Evolutionary conservation across 2,888 invertebrate species (phyloP).

Genomic region (Polydrusus tereticollis): DNA sequence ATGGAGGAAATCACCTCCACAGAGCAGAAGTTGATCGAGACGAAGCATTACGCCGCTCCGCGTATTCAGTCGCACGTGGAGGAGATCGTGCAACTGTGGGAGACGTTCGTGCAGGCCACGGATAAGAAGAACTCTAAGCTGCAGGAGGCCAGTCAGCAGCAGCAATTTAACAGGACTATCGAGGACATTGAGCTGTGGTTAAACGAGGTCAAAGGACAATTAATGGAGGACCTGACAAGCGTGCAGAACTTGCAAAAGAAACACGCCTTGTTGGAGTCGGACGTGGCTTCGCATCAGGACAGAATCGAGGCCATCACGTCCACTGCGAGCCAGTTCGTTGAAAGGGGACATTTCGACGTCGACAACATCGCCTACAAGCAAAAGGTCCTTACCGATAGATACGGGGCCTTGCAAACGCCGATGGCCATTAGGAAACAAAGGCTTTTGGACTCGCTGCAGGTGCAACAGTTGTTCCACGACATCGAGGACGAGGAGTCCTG

Average conservation of each 20-base stretch:
- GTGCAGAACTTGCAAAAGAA: conserved; percentile 99
- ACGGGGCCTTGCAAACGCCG: conserved; percentile 86
- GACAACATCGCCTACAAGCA: conserved; percentile 93
- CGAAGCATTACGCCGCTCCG: conserved; percentile 87
- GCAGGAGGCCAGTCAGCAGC: conserved; percentile 96
- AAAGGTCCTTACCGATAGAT: conserved; percentile 84
- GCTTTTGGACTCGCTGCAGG: conserved; percentile 91
- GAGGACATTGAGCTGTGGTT: conserved; percentile 99
- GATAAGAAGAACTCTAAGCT: conserved; percentile 92
- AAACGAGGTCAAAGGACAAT: conserved; percentile 93
- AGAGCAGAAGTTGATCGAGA: conserved; percentile 88
- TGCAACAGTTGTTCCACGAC: conserved; percentile 97
- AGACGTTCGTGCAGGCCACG: conserved; percentile 88
- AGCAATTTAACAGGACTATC: conserved; percentile 97
- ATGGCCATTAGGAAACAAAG: conserved; percentile 91
- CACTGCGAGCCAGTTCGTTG: conserved; percentile 92
- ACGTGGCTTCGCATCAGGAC: conserved; percentile 96
- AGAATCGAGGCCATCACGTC: conserved; percentile 92
- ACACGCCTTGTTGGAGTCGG: conserved; percentile 95
- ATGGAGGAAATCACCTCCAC: conserved; percentile 94
- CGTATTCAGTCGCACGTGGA: conserved; percentile 87
- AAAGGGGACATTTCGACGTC: conserved; percentile 96
- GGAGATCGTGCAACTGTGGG: conserved; percentile 94
- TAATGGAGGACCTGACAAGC: conserved; percentile 96
- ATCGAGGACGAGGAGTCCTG: conserved; percentile 99